These are phyloP conservation scores for Hirtodrosophila trivittata DNA, from an alignment of 2,888 invertebrate genomes.

Conservation along the genomic window DNA sequence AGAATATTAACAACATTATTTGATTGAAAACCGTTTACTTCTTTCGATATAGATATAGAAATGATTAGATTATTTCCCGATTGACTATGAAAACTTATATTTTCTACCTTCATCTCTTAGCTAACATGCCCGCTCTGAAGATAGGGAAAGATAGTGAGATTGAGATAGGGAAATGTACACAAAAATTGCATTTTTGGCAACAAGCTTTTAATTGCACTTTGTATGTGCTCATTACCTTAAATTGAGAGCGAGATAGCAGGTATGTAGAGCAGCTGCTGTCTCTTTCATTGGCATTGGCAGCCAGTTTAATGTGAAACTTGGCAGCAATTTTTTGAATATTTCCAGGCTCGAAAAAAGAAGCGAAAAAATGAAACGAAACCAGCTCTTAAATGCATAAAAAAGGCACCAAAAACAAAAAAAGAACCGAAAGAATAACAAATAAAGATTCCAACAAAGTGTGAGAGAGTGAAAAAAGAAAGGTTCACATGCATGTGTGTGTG, in stretches of 20 bases:
- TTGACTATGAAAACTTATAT: too few species aligned
- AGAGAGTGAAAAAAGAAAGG: neutral
- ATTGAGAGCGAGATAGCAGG: constrained; percentile 44
- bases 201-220: constrained; percentile 80
- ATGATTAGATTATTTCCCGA: too few species aligned
- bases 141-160: too few species aligned
- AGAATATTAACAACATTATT: too few species aligned
- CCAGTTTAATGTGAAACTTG: constrained; percentile 75
- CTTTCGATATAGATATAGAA: too few species aligned
- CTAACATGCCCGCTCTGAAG: too few species aligned
- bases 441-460: constrained; percentile 18
- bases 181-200: constrained; percentile 79
- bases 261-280: constrained; percentile 17
- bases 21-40: too few species aligned
- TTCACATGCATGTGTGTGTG: constrained; percentile 9
- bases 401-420: constrained; percentile 11
- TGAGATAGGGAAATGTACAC: constrained; percentile 29
- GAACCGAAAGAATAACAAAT: constrained; percentile 27
- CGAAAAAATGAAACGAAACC: constrained; percentile 13
- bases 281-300: constrained; percentile 47
- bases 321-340: constrained; percentile 54
- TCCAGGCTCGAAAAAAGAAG: constrained; percentile 18
- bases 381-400: constrained; percentile 48
- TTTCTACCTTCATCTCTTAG: too few species aligned
- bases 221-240: constrained; percentile 81